A percentile compares a stretch with the other conserved stretches of the same genome.
Conservation (phyloP, 1,140 invertebrate species). For the Calephelis nemesis region DNA sequence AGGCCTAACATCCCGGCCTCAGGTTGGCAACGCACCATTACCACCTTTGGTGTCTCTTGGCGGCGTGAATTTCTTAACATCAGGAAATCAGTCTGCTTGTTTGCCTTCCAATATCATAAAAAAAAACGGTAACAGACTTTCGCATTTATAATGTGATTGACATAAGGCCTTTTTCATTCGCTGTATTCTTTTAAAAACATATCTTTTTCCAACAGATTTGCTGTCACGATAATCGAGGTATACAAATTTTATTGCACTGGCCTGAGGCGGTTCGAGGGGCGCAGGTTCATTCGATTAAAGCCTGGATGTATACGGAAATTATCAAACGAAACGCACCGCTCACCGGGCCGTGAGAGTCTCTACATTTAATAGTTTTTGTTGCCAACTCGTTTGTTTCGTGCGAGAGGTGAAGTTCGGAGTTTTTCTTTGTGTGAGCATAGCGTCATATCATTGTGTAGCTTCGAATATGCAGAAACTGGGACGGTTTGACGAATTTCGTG, state of each 20-base stretch:
- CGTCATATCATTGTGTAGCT: constrained; percentile 41
- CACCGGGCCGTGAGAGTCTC: constrained; percentile 65
- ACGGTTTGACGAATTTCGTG: too few species aligned
- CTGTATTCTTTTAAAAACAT: constrained; percentile 14
- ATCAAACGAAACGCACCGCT: constrained; percentile 74
- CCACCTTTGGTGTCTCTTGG: too few species aligned
- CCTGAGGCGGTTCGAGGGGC: constrained; percentile 27
- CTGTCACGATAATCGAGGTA: constrained; percentile 52
- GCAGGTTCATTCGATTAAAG: constrained; percentile 68
- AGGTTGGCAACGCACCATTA: too few species aligned
- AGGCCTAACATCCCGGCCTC: too few species aligned
- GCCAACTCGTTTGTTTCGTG: constrained; percentile 55
- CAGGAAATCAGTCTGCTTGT: too few species aligned
- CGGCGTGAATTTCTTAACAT: too few species aligned
- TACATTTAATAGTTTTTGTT: constrained; percentile 75
- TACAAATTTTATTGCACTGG: constrained; percentile 52
- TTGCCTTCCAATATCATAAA: too few species aligned
- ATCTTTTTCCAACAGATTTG: constrained; percentile 3
- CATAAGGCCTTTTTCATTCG: too few species aligned
- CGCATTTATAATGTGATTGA: too few species aligned
- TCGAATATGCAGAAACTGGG: too few species aligned
- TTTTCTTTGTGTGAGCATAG: constrained; percentile 50
- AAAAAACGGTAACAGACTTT: too few species aligned
- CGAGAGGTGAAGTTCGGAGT: constrained; percentile 53
- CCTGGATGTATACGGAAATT: constrained; percentile 64